Conservation (phyloP, 2,888 invertebrate species). For the Lepidocyrtoides sp. region DNA sequence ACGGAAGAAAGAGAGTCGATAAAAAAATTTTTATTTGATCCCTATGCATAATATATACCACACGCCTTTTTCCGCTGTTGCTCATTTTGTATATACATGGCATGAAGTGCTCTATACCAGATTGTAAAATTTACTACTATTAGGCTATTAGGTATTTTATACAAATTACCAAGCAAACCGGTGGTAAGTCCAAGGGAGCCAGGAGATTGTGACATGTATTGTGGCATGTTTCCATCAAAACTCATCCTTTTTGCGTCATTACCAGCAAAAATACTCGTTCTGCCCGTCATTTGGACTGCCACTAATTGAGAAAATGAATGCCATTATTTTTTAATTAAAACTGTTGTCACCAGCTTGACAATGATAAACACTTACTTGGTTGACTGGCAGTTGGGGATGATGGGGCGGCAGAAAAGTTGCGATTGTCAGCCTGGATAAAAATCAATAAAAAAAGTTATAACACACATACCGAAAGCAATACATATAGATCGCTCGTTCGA, state of each 20-base stretch:
- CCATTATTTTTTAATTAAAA: not conserved
- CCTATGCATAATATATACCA: not conserved
- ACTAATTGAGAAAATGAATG: not conserved
- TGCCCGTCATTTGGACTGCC: conserved; percentile 22
- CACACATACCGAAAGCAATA: no score
- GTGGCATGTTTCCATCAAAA: conserved; percentile 73
- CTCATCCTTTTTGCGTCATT: conserved; percentile 79
- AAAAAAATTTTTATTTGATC: conserved; percentile 42
- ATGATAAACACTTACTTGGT: conserved; percentile 51
- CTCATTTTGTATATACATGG: no score
- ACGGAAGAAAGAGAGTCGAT: not conserved
- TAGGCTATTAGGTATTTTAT: no score
- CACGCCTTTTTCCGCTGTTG: conserved; percentile 60
- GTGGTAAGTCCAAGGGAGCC: conserved; percentile 53
- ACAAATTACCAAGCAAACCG: conserved; percentile 63
- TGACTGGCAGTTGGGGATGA: conserved; percentile 24
- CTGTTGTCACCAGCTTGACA: no score
- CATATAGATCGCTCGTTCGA: no score
- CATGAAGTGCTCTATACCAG: no score
- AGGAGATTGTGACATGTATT: conserved; percentile 62
- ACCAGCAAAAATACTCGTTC: conserved; percentile 55
- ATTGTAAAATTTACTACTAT: no score
- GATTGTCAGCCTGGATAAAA: conserved; percentile 67
- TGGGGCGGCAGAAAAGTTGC: not conserved
- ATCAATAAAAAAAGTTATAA: conserved; percentile 37